These are phyloP conservation scores for Watsonalla cultraria DNA, from an alignment of 2,888 invertebrate genomes.

Conservation along the genomic window DNA sequence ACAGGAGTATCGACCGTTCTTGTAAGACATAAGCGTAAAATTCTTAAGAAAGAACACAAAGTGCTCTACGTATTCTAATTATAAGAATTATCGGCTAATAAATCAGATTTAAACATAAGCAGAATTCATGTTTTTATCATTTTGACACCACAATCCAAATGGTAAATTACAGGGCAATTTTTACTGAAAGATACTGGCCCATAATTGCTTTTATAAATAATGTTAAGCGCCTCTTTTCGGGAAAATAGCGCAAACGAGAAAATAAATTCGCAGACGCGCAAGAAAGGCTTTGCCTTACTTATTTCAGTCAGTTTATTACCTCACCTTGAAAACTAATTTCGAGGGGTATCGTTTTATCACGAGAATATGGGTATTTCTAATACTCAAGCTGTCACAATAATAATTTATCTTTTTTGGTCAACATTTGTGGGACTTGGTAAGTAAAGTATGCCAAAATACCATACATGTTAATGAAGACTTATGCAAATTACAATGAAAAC, in stretches of 20 bases:
- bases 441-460: too few species aligned
- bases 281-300: background rate
- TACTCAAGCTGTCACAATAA: too few species aligned
- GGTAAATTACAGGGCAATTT: background rate
- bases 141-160: background rate
- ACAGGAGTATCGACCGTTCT: too few species aligned
- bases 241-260: conserved; percentile 1
- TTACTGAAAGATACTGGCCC: background rate
- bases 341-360: background rate
- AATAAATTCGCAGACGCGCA: background rate
- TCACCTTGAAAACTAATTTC: background rate
- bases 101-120: too few species aligned
- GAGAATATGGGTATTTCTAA: background rate
- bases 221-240: conserved; percentile 6
- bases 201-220: conserved; percentile 10
- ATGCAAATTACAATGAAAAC: too few species aligned
- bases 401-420: too few species aligned
- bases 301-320: background rate
- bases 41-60: too few species aligned
- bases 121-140: background rate
- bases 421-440: too few species aligned
- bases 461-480: too few species aligned
- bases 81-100: too few species aligned
- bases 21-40: too few species aligned
- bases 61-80: too few species aligned